phyloP scores from a whole-genome alignment of 1,140 invertebrate genomes.

The Drosophila lowei region DNA sequence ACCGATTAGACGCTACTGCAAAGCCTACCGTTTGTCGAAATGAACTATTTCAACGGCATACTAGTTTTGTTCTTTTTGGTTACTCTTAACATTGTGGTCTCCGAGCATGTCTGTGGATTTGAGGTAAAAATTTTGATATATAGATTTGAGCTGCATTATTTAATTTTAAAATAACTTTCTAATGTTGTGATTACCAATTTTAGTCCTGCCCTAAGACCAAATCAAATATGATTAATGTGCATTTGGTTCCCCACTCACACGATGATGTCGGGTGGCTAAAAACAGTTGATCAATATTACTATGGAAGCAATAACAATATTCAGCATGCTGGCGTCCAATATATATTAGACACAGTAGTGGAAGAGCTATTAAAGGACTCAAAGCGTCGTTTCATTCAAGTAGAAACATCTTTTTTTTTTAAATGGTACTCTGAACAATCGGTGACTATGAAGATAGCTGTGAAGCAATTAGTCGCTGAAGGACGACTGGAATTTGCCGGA shows the following conservation, averaged over 20 bases:
- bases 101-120: constrained; percentile 53
- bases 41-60: constrained; percentile 30
- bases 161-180: background rate
- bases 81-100: constrained; percentile 7
- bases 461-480: constrained; percentile 87
- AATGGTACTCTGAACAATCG: constrained; percentile 94
- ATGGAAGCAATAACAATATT: constrained; percentile 88
- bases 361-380: constrained; percentile 89
- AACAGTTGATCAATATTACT: constrained; percentile 96
- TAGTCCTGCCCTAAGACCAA: constrained; percentile 86
- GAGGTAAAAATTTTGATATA: constrained; percentile 31
- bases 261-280: constrained; percentile 97
- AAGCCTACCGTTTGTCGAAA: constrained; percentile 14
- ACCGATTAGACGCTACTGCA: constrained; percentile 29
- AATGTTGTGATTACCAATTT: background rate
- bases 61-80: constrained; percentile 19
- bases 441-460: constrained; percentile 85
- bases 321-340: constrained; percentile 94
- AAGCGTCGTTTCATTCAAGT: constrained; percentile 89
- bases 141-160: background rate
- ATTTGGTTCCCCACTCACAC: constrained; percentile 92
- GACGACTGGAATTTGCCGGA: constrained; percentile 93
- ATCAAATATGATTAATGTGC: constrained; percentile 89
- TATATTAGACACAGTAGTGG: constrained; percentile 94
- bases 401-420: constrained; percentile 94